phyloP scores from a whole-genome alignment of 2,797 vertebrate species.

The Champsocephalus gunnari region DNA sequence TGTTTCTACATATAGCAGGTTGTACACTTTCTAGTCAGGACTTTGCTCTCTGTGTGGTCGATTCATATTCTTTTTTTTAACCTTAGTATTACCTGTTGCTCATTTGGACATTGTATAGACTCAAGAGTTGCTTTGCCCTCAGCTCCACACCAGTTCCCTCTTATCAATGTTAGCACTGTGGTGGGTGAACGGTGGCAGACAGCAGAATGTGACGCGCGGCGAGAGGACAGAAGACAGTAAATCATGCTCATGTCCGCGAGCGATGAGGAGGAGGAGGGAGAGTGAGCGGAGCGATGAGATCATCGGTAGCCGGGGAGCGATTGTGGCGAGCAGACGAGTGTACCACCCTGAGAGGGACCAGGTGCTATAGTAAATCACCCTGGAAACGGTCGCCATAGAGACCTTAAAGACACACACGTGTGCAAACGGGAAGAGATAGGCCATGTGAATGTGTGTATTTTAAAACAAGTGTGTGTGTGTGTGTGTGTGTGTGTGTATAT shows the following conservation, averaged over 20 bases:
- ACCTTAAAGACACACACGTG: constrained; percentile 77
- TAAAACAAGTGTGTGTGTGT: constrained; percentile 11
- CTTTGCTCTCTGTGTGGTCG: neutral
- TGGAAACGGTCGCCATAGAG: constrained; percentile 81
- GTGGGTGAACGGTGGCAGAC: constrained; percentile 35
- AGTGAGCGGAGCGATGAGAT: constrained; percentile 66
- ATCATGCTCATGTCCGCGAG: constrained; percentile 37
- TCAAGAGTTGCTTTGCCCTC: neutral
- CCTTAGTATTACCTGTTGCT: neutral
- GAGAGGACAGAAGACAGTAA: constrained; percentile 49
- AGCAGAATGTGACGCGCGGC: constrained; percentile 30
- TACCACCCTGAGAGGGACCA: constrained; percentile 81
- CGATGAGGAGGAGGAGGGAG: constrained; percentile 21
- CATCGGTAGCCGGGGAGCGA: constrained; percentile 72
- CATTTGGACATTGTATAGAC: neutral
- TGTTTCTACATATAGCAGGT: neutral
- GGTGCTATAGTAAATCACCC: constrained; percentile 80
- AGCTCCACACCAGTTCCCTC: constrained; percentile 3
- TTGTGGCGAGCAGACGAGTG: constrained; percentile 67
- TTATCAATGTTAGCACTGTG: neutral
- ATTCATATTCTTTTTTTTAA: neutral
- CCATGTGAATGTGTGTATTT: constrained; percentile 36
- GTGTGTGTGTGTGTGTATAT: neutral
- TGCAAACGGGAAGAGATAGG: constrained; percentile 12
- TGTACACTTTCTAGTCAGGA: neutral